These are phyloP conservation scores for Neoitamus cyanurus DNA, from an alignment of 2,888 invertebrate species.

Conservation along the genomic window DNA sequence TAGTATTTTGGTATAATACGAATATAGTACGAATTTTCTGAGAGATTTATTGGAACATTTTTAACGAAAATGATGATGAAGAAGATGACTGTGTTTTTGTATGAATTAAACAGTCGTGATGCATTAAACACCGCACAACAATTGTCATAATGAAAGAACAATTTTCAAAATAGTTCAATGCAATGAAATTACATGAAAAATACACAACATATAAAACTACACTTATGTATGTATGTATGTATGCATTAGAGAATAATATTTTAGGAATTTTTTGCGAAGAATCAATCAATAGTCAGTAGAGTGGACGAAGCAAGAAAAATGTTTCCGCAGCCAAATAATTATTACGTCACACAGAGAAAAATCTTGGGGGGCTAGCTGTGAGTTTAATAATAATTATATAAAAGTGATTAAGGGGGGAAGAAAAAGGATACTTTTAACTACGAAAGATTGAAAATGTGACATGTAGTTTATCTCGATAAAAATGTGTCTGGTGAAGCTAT, in stretches of 20 bases:
- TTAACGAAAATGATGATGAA: not conserved
- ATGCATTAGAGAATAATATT: not conserved
- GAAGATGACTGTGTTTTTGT: not conserved
- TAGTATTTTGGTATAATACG: too few relatives aligned
- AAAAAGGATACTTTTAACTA: not conserved
- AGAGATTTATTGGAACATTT: not conserved
- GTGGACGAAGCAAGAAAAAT: not conserved
- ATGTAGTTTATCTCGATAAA: not conserved
- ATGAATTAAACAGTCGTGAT: not conserved
- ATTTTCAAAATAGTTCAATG: not conserved
- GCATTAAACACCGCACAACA: not conserved
- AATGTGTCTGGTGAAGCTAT: not conserved
- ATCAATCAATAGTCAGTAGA: not conserved
- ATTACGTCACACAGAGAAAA: not conserved
- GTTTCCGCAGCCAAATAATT: not conserved
- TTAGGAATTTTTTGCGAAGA: not conserved
- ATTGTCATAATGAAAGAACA: not conserved
- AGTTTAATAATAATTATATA: not conserved
- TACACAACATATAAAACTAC: conserved; percentile 14
- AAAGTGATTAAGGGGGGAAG: not conserved
- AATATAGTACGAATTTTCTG: too few relatives aligned
- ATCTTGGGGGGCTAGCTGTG: not conserved
- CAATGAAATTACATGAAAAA: not conserved
- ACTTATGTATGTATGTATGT: not conserved
- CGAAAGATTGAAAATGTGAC: not conserved